Evolutionary conservation across 2,797 vertebrate species (phyloP).

Genomic region (Glyptemys insculpta): DNA sequence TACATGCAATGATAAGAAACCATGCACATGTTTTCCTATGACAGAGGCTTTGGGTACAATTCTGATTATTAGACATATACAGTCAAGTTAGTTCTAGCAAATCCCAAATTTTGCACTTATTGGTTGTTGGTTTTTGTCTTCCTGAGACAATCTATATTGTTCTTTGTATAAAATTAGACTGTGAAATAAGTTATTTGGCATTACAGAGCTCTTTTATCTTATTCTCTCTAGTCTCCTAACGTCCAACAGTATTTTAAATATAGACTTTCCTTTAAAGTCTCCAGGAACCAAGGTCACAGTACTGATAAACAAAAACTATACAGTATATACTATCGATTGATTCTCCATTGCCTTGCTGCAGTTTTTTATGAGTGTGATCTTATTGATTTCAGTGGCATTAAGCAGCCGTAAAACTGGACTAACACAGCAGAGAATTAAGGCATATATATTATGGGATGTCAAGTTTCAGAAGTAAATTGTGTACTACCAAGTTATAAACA

Average conservation of each 20-base stretch:
- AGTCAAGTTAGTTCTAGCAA: not conserved
- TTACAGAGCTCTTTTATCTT: not conserved
- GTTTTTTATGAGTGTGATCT: not conserved
- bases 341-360: not conserved
- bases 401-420: not conserved
- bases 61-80: not conserved
- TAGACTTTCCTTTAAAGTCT: not conserved
- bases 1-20: rapidly evolving
- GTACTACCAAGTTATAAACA: not conserved
- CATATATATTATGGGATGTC: not conserved
- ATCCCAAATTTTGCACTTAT: not conserved
- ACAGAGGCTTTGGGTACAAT: not conserved
- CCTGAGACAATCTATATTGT: not conserved
- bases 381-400: not conserved
- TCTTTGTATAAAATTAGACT: not conserved
- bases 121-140: not conserved
- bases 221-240: not conserved
- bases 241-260: not conserved
- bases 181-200: not conserved
- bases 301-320: not conserved
- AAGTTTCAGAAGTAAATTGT: not conserved
- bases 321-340: rapidly evolving
- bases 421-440: not conserved
- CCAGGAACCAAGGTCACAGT: not conserved
- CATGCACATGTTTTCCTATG: not conserved